phyloP scores from a whole-genome alignment of 2,888 invertebrate genomes.

The Stenodera caucasica region DNA sequence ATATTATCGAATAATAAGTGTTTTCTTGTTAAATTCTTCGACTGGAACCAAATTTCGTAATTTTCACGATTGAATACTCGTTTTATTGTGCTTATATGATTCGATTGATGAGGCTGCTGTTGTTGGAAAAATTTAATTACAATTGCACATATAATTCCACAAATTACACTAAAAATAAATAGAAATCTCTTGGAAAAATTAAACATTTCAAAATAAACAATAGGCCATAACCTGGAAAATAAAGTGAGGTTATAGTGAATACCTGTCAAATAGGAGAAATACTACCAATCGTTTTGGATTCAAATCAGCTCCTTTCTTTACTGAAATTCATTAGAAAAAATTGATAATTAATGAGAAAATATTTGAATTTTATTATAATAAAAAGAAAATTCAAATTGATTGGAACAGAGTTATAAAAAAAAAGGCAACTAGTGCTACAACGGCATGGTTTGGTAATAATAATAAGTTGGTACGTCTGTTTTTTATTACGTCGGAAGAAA shows the following conservation, averaged over 20 bases:
- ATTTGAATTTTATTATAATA: no score
- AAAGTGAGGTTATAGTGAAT: neutral
- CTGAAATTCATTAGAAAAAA: no score
- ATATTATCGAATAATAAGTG: slow-evolving; percentile 39
- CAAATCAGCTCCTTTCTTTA: no score
- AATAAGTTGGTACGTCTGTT: neutral
- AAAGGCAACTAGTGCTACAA: neutral
- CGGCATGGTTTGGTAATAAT: neutral
- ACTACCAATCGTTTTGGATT: no score
- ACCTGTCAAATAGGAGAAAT: no score
- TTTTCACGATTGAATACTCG: neutral
- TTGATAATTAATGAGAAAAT: no score
- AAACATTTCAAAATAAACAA: slow-evolving; percentile 32
- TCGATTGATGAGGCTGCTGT: slow-evolving; percentile 9
- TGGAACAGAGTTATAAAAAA: no score
- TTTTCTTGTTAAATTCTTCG: slow-evolving; percentile 30
- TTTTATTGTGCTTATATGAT: neutral
- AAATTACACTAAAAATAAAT: slow-evolving; percentile 37
- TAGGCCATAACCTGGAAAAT: slow-evolving; percentile 17
- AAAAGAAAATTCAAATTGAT: no score
- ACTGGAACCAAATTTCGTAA: slow-evolving; percentile 41
- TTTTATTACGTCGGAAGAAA: no score
- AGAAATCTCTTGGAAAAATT: slow-evolving; percentile 37
- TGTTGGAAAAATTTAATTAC: slow-evolving; percentile 16
- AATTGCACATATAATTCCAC: slow-evolving; percentile 38